Conservation (phyloP, 2,888 invertebrate genomes). For the Choreutis nemorana region DNA sequence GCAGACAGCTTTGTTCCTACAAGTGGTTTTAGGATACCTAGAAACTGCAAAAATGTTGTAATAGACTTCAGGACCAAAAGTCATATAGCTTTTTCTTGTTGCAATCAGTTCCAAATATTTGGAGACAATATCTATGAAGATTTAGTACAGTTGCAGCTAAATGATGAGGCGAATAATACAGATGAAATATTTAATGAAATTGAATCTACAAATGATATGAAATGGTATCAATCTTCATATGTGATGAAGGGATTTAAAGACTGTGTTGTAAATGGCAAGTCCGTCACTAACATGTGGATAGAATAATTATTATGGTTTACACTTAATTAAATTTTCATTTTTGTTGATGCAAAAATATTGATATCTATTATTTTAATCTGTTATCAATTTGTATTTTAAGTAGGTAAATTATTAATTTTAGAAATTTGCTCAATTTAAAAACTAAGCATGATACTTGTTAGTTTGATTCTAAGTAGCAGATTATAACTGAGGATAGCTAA, state of each 20-base stretch:
- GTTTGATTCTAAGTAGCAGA: no score
- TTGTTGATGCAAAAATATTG: no score
- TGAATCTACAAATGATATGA: conserved; percentile 31
- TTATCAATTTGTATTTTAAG: no score
- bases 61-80: conserved; percentile 35
- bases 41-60: conserved; percentile 35
- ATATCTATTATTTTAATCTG: no score
- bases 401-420: no score
- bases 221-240: conserved; percentile 65
- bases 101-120: conserved; percentile 45
- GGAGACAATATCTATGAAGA: conserved; percentile 32
- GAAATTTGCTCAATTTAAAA: no score
- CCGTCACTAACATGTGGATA: conserved; percentile 60
- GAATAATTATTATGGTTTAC: no score
- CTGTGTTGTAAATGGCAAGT: conserved; percentile 59
- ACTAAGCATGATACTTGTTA: no score
- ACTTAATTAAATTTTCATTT: no score
- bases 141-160: conserved; percentile 18
- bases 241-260: conserved; percentile 68
- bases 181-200: conserved; percentile 31
- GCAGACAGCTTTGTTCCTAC: conserved; percentile 37
- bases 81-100: conserved; percentile 32
- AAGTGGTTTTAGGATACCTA: conserved; percentile 41
- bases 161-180: conserved; percentile 15
- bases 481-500: no score